phyloP scores from a whole-genome alignment of 2,888 invertebrate species.

The Palloptera scutellata region DNA sequence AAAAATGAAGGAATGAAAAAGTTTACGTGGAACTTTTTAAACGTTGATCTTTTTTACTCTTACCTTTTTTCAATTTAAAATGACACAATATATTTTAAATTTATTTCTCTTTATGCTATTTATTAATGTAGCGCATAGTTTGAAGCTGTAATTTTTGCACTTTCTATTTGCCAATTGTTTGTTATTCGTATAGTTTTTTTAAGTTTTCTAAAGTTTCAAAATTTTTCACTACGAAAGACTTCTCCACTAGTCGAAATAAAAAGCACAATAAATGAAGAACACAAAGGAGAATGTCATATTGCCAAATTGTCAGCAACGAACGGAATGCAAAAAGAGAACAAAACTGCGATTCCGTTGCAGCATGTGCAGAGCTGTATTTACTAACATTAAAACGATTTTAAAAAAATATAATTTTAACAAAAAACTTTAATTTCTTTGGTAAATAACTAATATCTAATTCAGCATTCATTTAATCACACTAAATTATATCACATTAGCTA shows the following conservation, averaged over 20 bases:
- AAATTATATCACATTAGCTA: no score
- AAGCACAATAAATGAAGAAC: conserved; percentile 18
- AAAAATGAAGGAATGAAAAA: conserved; percentile 46
- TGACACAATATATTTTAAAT: not conserved
- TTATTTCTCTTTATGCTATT: not conserved
- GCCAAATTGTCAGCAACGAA: conserved; percentile 13
- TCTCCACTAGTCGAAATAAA: conserved; percentile 17
- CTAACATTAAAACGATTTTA: no score
- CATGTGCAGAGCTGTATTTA: conserved; percentile 5
- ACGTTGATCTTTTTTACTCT: not conserved
- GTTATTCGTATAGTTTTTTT: conserved; percentile 5
- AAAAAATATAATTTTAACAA: conserved; percentile 5
- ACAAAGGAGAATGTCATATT: conserved; percentile 16
- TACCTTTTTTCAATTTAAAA: not conserved
- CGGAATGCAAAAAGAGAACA: not conserved
- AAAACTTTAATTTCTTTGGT: not conserved
- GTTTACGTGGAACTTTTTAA: conserved; percentile 56
- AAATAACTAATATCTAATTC: no score
- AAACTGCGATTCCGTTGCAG: not conserved
- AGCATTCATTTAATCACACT: no score
- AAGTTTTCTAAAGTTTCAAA: conserved; percentile 28
- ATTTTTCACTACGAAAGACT: conserved; percentile 29
- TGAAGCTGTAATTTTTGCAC: not conserved
- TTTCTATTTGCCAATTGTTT: not conserved
- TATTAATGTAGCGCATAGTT: not conserved